These are phyloP conservation scores for Etheostoma perlongum DNA, from an alignment of 2,797 vertebrate species.

Conservation along the genomic window DNA sequence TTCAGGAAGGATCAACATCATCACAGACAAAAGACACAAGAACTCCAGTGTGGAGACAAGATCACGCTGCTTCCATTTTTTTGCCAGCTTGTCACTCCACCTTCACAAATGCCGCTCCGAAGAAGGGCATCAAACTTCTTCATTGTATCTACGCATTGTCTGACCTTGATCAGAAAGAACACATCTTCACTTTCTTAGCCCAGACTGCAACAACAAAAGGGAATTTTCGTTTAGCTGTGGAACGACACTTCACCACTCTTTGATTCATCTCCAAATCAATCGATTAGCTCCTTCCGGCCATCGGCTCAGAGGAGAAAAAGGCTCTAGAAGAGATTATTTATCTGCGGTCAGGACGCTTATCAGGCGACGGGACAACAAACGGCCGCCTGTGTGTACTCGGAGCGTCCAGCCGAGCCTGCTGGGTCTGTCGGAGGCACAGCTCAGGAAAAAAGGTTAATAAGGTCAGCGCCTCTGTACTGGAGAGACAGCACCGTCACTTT, in stretches of 20 bases:
- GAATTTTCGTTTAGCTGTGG: background rate
- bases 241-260: conserved; percentile 7
- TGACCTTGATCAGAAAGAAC: conserved; percentile 7
- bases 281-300: conserved; percentile 19
- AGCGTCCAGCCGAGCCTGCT: conserved; percentile 28
- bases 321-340: conserved; percentile 42
- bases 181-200: background rate
- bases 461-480: conserved; percentile 65
- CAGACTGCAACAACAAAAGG: background rate
- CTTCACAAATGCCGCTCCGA: no score
- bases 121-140: background rate
- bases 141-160: background rate
- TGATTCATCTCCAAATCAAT: conserved; percentile 37
- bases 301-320: conserved; percentile 15
- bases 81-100: no score
- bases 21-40: no score
- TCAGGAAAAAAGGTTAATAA: conserved; percentile 79
- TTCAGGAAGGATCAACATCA: no score
- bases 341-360: conserved; percentile 41
- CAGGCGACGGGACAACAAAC: conserved; percentile 44
- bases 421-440: conserved; percentile 31
- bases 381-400: conserved; percentile 3
- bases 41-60: no score
- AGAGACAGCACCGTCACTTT: conserved; percentile 70
- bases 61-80: no score